Conservation (phyloP, 2,888 invertebrate species). For the Azorinus chamasolen region DNA sequence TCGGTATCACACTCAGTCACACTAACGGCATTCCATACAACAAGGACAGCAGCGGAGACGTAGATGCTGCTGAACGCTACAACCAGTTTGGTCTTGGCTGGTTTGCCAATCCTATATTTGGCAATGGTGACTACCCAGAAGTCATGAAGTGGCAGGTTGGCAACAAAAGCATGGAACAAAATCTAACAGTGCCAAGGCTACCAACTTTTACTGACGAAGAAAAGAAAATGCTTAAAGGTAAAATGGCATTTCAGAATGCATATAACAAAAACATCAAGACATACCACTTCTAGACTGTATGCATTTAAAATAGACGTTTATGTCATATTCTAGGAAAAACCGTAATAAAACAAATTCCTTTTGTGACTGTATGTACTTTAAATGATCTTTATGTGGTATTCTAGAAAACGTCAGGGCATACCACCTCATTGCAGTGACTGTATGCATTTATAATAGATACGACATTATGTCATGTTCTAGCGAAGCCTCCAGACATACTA, state of each 20-base stretch:
- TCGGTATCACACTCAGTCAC: constrained; percentile 72
- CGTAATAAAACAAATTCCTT: too few species aligned
- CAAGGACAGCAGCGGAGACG: constrained; percentile 53
- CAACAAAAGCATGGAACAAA: constrained; percentile 69
- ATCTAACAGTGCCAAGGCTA: constrained; percentile 69
- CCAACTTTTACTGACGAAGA: constrained; percentile 83
- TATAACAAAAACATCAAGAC: too few species aligned
- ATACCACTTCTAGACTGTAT: too few species aligned
- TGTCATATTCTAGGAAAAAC: too few species aligned
- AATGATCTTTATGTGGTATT: too few species aligned
- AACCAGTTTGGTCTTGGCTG: constrained; percentile 77
- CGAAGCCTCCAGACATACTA: too few species aligned
- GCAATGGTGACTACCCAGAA: constrained; percentile 87
- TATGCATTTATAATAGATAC: too few species aligned
- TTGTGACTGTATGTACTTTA: too few species aligned
- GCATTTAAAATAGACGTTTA: too few species aligned
- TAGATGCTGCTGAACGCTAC: constrained; percentile 67
- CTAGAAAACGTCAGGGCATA: too few species aligned
- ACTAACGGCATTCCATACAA: constrained; percentile 65
- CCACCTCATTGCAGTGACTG: too few species aligned
- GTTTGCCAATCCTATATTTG: constrained; percentile 80
- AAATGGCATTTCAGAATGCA: not conserved
- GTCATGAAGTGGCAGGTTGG: constrained; percentile 73
- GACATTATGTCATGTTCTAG: too few species aligned
- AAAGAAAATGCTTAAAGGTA: constrained; percentile 78